These are phyloP conservation scores for Onychomys torridus DNA, from an alignment of 2,797 vertebrate genomes.

Conservation along the genomic window DNA sequence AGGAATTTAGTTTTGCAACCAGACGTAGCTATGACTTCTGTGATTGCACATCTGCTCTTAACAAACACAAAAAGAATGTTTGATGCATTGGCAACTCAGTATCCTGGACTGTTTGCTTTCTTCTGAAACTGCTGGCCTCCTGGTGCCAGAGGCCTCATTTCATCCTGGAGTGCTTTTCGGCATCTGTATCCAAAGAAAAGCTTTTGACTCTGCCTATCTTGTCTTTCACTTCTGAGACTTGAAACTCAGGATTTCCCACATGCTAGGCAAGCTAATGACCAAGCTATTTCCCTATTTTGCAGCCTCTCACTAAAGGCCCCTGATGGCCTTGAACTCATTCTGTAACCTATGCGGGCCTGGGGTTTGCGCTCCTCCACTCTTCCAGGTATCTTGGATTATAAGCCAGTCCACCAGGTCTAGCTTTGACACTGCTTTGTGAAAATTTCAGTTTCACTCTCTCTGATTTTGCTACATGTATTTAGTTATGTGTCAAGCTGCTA, in stretches of 20 bases:
- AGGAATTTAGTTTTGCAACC: not conserved
- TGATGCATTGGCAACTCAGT: not conserved
- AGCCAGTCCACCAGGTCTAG: not conserved
- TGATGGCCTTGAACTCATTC: not conserved
- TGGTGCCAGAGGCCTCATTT: not conserved
- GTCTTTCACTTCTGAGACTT: not conserved
- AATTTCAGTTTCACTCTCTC: not conserved
- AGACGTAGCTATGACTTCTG: not conserved
- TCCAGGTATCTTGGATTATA: not conserved
- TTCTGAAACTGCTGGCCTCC: not conserved
- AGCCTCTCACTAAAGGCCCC: not conserved
- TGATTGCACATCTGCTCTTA: not conserved
- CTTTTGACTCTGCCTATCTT: not conserved
- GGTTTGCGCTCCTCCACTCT: not conserved
- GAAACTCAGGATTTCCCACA: not conserved
- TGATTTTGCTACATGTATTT: too few relatives aligned
- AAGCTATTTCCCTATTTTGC: not conserved
- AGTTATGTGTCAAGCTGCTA: not conserved
- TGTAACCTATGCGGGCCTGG: not conserved
- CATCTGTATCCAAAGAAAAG: conserved; percentile 26
- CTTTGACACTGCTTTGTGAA: not conserved
- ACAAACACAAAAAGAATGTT: not conserved
- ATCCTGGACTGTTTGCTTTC: not conserved
- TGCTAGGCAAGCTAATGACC: not conserved
- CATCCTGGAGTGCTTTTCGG: too few relatives aligned